These are phyloP conservation scores for Tachypleus tridentatus DNA, from an alignment of 1,140 invertebrate species.

Conservation along the genomic window DNA sequence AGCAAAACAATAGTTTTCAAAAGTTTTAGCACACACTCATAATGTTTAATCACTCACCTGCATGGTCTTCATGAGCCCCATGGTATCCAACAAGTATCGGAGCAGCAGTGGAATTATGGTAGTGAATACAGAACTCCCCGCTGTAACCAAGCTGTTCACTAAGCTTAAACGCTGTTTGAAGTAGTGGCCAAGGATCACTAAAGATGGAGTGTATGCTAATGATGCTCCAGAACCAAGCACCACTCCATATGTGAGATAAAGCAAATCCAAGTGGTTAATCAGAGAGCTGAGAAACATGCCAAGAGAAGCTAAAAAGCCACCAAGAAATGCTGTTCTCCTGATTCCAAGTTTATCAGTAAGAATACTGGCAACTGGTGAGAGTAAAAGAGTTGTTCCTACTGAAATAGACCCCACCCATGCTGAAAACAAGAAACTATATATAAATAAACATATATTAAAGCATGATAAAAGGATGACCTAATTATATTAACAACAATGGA, in stretches of 20 bases:
- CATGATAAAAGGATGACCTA: too few species aligned
- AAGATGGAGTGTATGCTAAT: slow-evolving; percentile 74
- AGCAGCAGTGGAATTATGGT: slow-evolving; percentile 61
- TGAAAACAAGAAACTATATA: slow-evolving; percentile 29
- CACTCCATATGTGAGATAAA: slow-evolving; percentile 77
- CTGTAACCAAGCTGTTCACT: slow-evolving; percentile 80
- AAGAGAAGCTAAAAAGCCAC: slow-evolving; percentile 57
- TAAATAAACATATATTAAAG: too few species aligned
- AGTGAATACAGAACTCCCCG: slow-evolving; percentile 80
- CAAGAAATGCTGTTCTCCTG: slow-evolving; percentile 62
- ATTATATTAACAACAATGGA: too few species aligned
- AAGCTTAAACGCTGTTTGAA: slow-evolving; percentile 67
- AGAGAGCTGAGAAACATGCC: slow-evolving; percentile 74
- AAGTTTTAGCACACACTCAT: too few species aligned
- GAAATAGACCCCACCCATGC: slow-evolving; percentile 75
- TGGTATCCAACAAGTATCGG: slow-evolving; percentile 45
- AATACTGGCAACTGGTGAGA: slow-evolving; percentile 75
- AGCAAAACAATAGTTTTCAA: too few species aligned
- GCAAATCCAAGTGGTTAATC: slow-evolving; percentile 41
- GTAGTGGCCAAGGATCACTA: slow-evolving; percentile 82
- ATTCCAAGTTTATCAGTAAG: slow-evolving; percentile 75
- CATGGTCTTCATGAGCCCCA: slow-evolving; percentile 43
- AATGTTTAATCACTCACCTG: slow-evolving; percentile 8
- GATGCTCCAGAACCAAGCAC: slow-evolving; percentile 79
- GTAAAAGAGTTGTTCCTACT: slow-evolving; percentile 77